Evolutionary conservation across 2,888 invertebrate genomes (phyloP).

Genomic region (Halocaridina rubra): DNA sequence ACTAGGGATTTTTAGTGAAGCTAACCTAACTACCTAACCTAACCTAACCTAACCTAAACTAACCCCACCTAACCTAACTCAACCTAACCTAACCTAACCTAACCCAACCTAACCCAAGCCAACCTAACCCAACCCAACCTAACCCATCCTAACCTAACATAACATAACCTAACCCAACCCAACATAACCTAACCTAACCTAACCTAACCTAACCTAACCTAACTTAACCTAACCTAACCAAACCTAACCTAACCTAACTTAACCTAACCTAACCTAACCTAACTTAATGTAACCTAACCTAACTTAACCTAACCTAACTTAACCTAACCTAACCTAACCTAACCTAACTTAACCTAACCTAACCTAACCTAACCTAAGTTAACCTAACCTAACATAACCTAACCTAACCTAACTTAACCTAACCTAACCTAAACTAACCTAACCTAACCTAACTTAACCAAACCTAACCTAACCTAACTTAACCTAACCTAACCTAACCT

Average conservation of each 20-base stretch:
- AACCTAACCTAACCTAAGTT: conserved; percentile 16
- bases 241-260: background rate
- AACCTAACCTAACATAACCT: conserved; percentile 10
- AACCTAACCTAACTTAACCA: conserved; percentile 10
- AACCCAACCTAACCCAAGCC: too few relatives aligned
- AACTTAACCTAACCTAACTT: conserved; percentile 11
- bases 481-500: background rate
- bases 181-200: too few relatives aligned
- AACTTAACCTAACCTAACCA: conserved; percentile 13
- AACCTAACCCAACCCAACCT: too few relatives aligned
- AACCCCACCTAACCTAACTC: too few relatives aligned
- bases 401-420: too few relatives aligned
- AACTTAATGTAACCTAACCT: too few relatives aligned
- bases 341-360: conserved; percentile 9
- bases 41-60: too few relatives aligned
- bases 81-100: conserved; percentile 15
- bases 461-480: background rate
- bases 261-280: conserved; percentile 16
- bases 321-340: conserved; percentile 29
- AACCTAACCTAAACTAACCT: too few relatives aligned
- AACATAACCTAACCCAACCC: too few relatives aligned
- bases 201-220: background rate
- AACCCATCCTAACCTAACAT: too few relatives aligned
- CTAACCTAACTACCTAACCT: too few relatives aligned
- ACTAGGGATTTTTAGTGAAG: too few relatives aligned